These are phyloP conservation scores for Lophius piscatorius DNA, from an alignment of 2,113 vertebrate genomes.

Conservation along the genomic window DNA sequence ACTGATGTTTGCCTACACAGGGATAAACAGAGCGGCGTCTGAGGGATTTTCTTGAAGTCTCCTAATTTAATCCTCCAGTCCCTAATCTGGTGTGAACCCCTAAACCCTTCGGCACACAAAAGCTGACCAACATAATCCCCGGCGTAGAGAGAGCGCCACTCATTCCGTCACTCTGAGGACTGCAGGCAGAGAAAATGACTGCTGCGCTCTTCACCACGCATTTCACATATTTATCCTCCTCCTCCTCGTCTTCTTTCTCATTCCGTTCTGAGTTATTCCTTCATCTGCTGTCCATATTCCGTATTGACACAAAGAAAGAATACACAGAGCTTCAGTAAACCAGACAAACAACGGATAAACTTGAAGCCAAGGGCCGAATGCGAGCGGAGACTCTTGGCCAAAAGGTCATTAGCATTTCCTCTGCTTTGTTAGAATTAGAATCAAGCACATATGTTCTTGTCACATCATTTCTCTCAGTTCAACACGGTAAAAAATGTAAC, in stretches of 20 bases:
- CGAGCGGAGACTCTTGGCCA: no score
- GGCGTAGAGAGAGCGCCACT: conserved; percentile 51
- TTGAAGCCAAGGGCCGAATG: no score
- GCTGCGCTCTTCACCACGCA: conserved; percentile 5
- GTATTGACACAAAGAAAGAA: no score
- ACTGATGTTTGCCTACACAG: conserved; percentile 59
- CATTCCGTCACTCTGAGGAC: conserved; percentile 40
- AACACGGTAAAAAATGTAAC: conserved; percentile 32
- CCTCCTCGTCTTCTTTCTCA: neutral
- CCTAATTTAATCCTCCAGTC: conserved; percentile 78
- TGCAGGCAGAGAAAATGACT: conserved; percentile 18
- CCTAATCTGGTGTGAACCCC: conserved; percentile 78
- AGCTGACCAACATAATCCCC: conserved; percentile 70
- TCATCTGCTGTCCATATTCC: conserved; percentile 22
- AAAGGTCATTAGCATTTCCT: neutral
- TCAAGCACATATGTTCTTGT: conserved; percentile 21
- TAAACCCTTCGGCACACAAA: conserved; percentile 76
- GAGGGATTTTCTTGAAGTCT: conserved; percentile 75
- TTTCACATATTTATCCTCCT: conserved; percentile 26
- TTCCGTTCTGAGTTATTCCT: conserved; percentile 36
- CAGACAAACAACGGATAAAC: no score
- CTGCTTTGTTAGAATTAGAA: neutral
- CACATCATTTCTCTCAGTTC: conserved; percentile 17
- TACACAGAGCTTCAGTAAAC: no score
- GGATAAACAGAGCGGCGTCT: conserved; percentile 62